These are phyloP conservation scores for Epirrita christyi DNA, from an alignment of 2,888 invertebrate species.

Conservation along the genomic window DNA sequence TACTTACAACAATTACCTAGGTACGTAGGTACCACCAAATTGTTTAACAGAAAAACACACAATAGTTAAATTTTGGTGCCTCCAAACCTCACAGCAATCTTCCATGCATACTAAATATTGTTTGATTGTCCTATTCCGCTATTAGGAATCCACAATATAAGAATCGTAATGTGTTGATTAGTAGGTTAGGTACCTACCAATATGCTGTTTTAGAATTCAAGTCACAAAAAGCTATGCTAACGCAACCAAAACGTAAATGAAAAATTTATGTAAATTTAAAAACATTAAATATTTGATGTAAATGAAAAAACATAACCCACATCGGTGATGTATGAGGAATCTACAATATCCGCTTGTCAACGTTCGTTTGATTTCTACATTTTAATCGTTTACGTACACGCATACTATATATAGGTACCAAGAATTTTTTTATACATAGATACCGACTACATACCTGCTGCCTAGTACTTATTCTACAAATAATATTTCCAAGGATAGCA, in stretches of 20 bases:
- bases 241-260: not conserved
- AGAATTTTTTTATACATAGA: no score
- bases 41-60: no score
- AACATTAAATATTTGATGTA: no score
- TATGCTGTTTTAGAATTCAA: conserved; percentile 14
- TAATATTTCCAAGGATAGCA: conserved; percentile 9
- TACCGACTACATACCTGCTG: no score
- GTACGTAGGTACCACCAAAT: no score
- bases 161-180: conserved; percentile 1
- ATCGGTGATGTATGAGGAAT: conserved; percentile 29
- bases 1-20: no score
- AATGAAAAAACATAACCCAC: no score
- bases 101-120: conserved; percentile 7
- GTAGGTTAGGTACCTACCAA: no score
- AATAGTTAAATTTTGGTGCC: not conserved
- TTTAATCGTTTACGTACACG: no score
- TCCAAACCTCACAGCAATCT: conserved; percentile 1
- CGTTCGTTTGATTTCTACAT: no score
- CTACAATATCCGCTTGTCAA: not conserved
- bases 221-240: conserved; percentile 2
- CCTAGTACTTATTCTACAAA: not conserved
- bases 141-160: not conserved
- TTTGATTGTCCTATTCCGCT: not conserved
- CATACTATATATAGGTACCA: no score
- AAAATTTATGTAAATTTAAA: no score